Percentiles rank a stretch among this genome's conserved stretches.
Conservation (phyloP, 2,888 invertebrate species). For the Drosophila eohydei region DNA sequence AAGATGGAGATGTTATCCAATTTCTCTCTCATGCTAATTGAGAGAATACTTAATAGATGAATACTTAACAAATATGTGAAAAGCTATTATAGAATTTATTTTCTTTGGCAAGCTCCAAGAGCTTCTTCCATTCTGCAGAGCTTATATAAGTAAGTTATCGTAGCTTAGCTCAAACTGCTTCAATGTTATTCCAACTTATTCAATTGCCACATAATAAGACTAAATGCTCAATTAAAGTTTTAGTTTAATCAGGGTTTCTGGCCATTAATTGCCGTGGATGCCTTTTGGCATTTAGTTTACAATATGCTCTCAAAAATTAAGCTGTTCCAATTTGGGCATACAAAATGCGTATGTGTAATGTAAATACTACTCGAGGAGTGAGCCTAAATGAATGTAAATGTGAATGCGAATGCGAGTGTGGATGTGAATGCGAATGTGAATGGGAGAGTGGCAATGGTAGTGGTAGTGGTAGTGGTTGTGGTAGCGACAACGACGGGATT, state of each 20-base stretch:
- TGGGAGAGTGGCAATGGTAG: not conserved
- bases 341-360: constrained; percentile 23
- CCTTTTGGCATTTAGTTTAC: constrained; percentile 6
- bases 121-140: not conserved
- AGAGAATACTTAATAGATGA: too few relatives aligned
- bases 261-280: not conserved
- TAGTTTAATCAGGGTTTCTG: not conserved
- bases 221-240: constrained; percentile 2
- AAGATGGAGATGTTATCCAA: too few relatives aligned
- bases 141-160: not conserved
- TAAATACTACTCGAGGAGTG: constrained; percentile 16
- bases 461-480: constrained; percentile 42
- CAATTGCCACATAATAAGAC: not conserved
- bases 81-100: too few relatives aligned
- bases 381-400: constrained; percentile 30
- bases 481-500: constrained; percentile 60
- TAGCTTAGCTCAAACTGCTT: not conserved
- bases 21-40: too few relatives aligned
- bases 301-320: constrained; percentile 15
- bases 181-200: not conserved
- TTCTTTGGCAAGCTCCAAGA: not conserved
- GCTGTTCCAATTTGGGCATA: constrained; percentile 23
- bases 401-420: constrained; percentile 22
- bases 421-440: constrained; percentile 11
- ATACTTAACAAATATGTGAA: too few relatives aligned